These are phyloP conservation scores for Conopomorpha cramerella DNA, from an alignment of 1,140 invertebrate genomes.

Conservation along the genomic window DNA sequence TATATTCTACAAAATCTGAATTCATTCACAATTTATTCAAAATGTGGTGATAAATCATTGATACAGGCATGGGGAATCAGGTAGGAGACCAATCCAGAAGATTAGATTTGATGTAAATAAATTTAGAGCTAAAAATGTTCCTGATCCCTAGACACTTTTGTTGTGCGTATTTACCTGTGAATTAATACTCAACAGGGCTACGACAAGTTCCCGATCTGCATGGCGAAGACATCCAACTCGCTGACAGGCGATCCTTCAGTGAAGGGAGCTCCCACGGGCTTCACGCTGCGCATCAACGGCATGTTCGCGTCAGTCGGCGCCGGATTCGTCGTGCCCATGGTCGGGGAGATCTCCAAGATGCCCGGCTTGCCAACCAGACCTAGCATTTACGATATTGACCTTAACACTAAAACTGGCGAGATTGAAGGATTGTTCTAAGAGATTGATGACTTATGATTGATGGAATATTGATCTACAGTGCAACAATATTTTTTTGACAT, in stretches of 20 bases:
- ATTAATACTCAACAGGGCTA: no score
- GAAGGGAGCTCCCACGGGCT: conserved; percentile 92
- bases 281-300: conserved; percentile 84
- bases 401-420: conserved; percentile 85
- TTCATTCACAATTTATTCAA: no score
- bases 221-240: conserved; percentile 97
- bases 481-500: no score
- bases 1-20: no score
- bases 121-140: no score
- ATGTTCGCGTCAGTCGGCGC: conserved; percentile 92
- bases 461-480: no score
- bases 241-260: conserved; percentile 85
- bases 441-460: not conserved
- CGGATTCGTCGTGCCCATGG: conserved; percentile 91
- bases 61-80: no score
- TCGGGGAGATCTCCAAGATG: conserved; percentile 93
- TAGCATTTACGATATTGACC: conserved; percentile 96
- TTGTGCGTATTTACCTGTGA: no score
- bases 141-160: no score
- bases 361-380: conserved; percentile 94
- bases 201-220: conserved; percentile 91
- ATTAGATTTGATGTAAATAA: no score
- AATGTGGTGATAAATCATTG: no score
- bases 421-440: conserved; percentile 83
- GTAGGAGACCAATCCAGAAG: no score